Evolutionary conservation across 1,140 invertebrate species (phyloP).

Genomic region (Stegodyphus dumicola): DNA sequence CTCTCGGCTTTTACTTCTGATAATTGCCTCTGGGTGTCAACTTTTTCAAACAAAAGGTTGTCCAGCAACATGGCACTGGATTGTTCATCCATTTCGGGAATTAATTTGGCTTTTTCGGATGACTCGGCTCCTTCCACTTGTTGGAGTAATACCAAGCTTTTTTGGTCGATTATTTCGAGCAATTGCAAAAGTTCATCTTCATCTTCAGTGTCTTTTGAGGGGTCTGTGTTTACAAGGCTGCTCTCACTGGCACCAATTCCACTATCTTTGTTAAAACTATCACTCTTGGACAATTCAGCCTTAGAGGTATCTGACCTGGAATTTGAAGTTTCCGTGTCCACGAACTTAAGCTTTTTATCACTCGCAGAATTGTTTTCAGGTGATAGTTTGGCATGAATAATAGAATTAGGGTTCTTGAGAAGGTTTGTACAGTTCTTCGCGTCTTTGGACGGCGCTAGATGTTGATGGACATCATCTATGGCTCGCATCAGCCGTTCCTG

Average conservation of each 20-base stretch:
- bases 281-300: conserved; percentile 25
- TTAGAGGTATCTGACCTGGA: neutral
- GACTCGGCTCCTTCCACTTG: conserved; percentile 14
- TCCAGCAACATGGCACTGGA: conserved; percentile 6
- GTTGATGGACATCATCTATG: conserved; percentile 40
- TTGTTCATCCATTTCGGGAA: neutral
- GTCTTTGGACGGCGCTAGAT: conserved; percentile 26
- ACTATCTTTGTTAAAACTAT: conserved; percentile 51
- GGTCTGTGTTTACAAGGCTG: neutral
- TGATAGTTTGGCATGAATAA: neutral
- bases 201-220: neutral
- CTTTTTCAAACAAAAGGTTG: conserved; percentile 42
- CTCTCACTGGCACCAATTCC: conserved; percentile 32
- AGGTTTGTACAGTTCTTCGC: neutral
- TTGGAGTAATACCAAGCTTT: conserved; percentile 41
- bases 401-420: neutral
- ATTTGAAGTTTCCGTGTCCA: neutral
- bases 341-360: conserved; percentile 32
- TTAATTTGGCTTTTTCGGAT: neutral
- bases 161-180: conserved; percentile 51
- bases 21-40: conserved; percentile 42
- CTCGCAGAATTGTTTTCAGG: neutral
- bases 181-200: conserved; percentile 51
- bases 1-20: conserved; percentile 53
- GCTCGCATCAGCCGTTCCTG: conserved; percentile 56